Base-by-base conservation (phyloP, 2,888 invertebrate species). In the Leptinotarsa tumamoca region DNA sequence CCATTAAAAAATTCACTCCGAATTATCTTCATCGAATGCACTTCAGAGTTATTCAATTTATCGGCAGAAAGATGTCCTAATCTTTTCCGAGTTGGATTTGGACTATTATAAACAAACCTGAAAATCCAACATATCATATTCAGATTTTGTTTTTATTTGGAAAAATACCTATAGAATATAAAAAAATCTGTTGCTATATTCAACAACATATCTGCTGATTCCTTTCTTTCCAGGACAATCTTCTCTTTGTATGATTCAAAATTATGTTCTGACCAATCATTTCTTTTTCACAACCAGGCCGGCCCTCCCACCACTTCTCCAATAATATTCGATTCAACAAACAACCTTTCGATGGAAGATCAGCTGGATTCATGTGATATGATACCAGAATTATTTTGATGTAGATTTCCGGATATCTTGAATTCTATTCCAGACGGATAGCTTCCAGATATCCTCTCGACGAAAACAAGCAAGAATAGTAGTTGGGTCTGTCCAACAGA, bases 381-480 rank as follows among this genome's bases (percentile, higher is more conserved):
- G 23, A 68, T 49, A 71, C 14, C 13, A 50, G 50, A 43, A 68
- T 43, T 43, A 5, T 54, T 54, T 54, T 54, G 18, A 17, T 2
- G 54, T 54, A 17, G n/a, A n/a, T 18, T n/a, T 7, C 7, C 54
- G 15, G 17, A 54, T 54, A 1, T 54, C 18, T 54, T 54, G 54
- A 54, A 18, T 54, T 17, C 18, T n/a, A n/a, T 54, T 54, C 54
- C 54, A 54, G 2, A 54, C 54, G 18, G n/a, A 69, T 54, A 52
- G 71, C 18, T 54, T 54, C 54, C 54, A 54, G 18, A 54, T 54
- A 54, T 54, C 54, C n/a, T 54, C 54, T 4, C 54, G 54, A n/a
- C 54, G 17, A 54, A 54, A n/a, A 17, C 18, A 54, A 54, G 54
- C 17, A 18, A 54, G 3, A n/a, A 54, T n/a, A 17, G 54, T 54